Percentiles rank a stretch among this genome's conserved stretches.
Evolutionary conservation across 2,888 invertebrate species (phyloP).

Genomic region (Drosophila yooni): DNA sequence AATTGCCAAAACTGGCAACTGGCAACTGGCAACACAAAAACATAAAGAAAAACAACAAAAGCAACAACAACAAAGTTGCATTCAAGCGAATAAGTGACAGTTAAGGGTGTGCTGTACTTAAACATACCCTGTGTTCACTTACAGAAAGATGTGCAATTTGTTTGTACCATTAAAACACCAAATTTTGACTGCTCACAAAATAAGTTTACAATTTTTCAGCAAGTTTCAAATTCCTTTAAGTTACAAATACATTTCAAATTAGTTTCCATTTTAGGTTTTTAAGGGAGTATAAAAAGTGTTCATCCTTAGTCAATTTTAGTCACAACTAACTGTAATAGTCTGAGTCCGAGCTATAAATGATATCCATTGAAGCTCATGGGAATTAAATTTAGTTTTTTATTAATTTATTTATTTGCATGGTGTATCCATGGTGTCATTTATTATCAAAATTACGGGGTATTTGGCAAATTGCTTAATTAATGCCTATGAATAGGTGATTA

Average conservation of each 20-base stretch:
- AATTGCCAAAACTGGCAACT: conserved; percentile 70
- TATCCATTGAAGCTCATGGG: too few species aligned
- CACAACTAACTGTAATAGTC: too few species aligned
- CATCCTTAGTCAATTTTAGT: too few species aligned
- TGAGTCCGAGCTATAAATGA: too few species aligned
- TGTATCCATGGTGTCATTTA: background rate
- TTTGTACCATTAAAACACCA: background rate
- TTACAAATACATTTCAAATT: background rate
- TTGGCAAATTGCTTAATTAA: conserved; percentile 38
- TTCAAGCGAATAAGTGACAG: conserved; percentile 65
- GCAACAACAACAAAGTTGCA: conserved; percentile 56
- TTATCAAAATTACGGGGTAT: conserved; percentile 5
- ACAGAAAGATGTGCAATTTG: fast-evolving
- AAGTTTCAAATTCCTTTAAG: background rate
- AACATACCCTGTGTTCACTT: background rate
- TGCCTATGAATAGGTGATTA: conserved; percentile 19
- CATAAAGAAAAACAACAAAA: background rate
- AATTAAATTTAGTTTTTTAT: background rate
- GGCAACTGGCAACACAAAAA: conserved; percentile 40
- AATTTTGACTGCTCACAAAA: background rate
- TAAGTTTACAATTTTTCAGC: background rate
- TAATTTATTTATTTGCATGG: background rate
- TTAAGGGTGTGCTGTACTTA: background rate
- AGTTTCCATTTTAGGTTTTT: too few species aligned
- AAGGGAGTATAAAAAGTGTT: too few species aligned